Percentiles rank a stretch among this genome's conserved stretches.
These are phyloP conservation scores for Nymphalis io DNA, from an alignment of 1,140 invertebrate species.

Conservation along the genomic window DNA sequence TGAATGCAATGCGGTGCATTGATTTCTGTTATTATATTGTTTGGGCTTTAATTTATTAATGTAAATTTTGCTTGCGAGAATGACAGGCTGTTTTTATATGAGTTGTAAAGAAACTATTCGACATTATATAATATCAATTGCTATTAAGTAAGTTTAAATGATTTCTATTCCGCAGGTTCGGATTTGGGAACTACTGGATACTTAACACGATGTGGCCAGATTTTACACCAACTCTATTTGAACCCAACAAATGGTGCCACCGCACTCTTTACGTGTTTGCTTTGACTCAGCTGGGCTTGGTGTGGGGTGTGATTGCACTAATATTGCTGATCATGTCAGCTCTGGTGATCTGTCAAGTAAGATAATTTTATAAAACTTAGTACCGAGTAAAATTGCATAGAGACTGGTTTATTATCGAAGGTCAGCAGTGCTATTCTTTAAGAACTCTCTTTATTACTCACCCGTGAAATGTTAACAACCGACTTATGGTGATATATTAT, in stretches of 20 bases:
- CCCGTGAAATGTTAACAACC: too few relatives aligned
- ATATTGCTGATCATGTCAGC: conserved; percentile 82
- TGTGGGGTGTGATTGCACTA: conserved; percentile 83
- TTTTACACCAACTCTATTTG: conserved; percentile 84
- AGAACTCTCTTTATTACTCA: too few relatives aligned
- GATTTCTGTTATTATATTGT: background rate
- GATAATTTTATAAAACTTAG: conserved; percentile 12
- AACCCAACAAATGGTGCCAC: conserved; percentile 89
- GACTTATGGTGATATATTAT: too few relatives aligned
- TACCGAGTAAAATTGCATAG: background rate
- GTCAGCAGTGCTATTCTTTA: background rate
- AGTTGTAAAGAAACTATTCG: too few relatives aligned
- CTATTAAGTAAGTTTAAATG: too few relatives aligned
- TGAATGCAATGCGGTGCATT: too few relatives aligned
- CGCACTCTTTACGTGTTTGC: conserved; percentile 89
- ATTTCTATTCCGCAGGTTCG: conserved; percentile 76
- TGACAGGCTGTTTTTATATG: too few relatives aligned
- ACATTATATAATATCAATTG: too few relatives aligned
- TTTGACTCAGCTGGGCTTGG: conserved; percentile 85
- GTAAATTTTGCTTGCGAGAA: too few relatives aligned
- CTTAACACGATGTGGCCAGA: conserved; percentile 88
- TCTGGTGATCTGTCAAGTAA: conserved; percentile 82
- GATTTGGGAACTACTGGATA: conserved; percentile 91
- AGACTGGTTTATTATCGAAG: background rate
- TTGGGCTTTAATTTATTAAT: too few relatives aligned